A percentile compares a stretch with the other conserved stretches of the same genome.
Evolutionary conservation across 92 coral and sea anemone genomes (phyloP).

Genomic region (Epizoanthus illoricatus): DNA sequence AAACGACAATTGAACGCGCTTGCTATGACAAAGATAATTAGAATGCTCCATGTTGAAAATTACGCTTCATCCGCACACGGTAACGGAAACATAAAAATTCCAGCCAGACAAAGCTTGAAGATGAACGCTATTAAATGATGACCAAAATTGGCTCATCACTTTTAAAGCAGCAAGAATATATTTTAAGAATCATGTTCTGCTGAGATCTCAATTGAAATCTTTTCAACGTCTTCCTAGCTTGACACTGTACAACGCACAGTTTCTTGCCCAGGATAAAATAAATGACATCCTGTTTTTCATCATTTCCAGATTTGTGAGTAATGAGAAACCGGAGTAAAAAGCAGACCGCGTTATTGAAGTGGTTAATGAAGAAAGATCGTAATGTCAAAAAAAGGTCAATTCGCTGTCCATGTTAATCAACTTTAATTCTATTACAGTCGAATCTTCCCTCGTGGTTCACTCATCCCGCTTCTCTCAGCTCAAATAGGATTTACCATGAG

Average conservation of each 20-base stretch:
- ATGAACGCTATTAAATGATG: slow-evolving; percentile 12
- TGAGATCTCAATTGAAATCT: too few species aligned
- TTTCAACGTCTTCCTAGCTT: too few species aligned
- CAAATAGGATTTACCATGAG: slow-evolving; percentile 16
- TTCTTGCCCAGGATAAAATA: too few species aligned
- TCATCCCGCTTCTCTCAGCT: not conserved
- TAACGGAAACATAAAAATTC: slow-evolving; percentile 18
- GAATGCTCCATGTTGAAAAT: slow-evolving; percentile 5
- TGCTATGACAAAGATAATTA: slow-evolving; percentile 22
- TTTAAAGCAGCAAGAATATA: too few species aligned
- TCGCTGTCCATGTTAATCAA: not conserved
- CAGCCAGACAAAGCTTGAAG: not conserved
- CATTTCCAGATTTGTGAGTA: not conserved
- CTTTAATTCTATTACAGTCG: slow-evolving; percentile 15
- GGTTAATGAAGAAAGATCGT: slow-evolving; percentile 18
- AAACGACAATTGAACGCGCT: slow-evolving; percentile 20
- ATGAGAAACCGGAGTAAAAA: not conserved
- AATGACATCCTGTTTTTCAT: too few species aligned
- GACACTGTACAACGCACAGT: too few species aligned
- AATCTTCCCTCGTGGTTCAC: not conserved
- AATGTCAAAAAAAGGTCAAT: slow-evolving; percentile 30
- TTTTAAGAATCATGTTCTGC: too few species aligned
- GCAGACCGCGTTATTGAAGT: not conserved
- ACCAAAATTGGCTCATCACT: not conserved
- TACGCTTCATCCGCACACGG: slow-evolving; percentile 12